phyloP scores from a whole-genome alignment of 2,888 invertebrate genomes.

The Ypsolopha sequella region DNA sequence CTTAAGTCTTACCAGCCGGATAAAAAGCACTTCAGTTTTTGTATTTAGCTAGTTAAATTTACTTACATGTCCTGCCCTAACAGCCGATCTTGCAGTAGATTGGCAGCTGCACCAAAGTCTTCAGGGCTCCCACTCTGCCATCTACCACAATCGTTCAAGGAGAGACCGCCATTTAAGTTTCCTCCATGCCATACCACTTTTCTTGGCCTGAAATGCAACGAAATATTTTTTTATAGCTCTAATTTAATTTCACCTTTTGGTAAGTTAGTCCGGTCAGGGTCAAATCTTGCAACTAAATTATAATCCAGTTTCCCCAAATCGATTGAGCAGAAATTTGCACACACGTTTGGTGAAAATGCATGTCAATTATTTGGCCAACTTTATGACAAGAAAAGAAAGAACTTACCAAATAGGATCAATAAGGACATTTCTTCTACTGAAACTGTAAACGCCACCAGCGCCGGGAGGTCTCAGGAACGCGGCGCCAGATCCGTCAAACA shows the following conservation, averaged over 20 bases:
- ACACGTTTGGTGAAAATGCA: too few species aligned
- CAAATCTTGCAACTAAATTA: too few species aligned
- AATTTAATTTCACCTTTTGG: too few species aligned
- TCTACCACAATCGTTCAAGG: slow-evolving; percentile 24
- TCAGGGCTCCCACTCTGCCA: slow-evolving; percentile 29
- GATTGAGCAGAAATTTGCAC: too few species aligned
- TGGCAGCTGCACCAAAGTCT: slow-evolving; percentile 31
- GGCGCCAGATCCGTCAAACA: slow-evolving; percentile 40
- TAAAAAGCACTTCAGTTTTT: too few species aligned
- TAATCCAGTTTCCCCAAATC: too few species aligned
- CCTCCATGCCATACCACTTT: slow-evolving; percentile 52
- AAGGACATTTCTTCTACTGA: slow-evolving; percentile 36
- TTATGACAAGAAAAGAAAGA: too few species aligned
- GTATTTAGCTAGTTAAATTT: too few species aligned
- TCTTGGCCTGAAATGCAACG: slow-evolving; percentile 26
- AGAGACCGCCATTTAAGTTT: slow-evolving; percentile 17
- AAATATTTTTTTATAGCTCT: slow-evolving; percentile 6
- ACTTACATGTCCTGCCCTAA: slow-evolving; percentile 38
- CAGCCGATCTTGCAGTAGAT: slow-evolving; percentile 25
- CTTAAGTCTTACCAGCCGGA: too few species aligned
- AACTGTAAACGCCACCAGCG: slow-evolving; percentile 32
- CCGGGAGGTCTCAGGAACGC: slow-evolving; percentile 10
- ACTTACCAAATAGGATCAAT: slow-evolving; percentile 42
- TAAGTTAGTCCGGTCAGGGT: too few species aligned
- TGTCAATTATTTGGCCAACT: too few species aligned